Base-by-base conservation (phyloP, 2,888 invertebrate genomes). In the Rapana venosa region DNA sequence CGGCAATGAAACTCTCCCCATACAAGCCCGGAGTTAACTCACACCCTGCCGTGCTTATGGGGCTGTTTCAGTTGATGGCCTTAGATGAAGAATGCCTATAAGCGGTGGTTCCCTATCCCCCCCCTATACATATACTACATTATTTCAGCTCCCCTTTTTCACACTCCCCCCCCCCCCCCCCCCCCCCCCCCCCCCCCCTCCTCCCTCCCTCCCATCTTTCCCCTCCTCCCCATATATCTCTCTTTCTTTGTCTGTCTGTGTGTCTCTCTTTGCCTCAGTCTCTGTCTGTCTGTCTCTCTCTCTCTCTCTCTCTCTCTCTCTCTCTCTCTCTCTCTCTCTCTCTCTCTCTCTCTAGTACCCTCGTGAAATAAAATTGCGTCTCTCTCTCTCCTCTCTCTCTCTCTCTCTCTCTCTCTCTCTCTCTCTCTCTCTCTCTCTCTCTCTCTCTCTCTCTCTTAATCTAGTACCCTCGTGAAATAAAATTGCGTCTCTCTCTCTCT, bases 11-110 rank as follows among this genome's bases (percentile, higher is more conserved):
- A 77, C n/a, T 32, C 32, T 32, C 32, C 77, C 8, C n/a, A n/a
- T n/a, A n/a, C n/a, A 32, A 32, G 30, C 13, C 13, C 32, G 32
- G 32, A 32, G 20, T 77, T 32, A 32, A 32, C 77, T 17, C 15
- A 77, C 77, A 77, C 77, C 77, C 77, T 77, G 77, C 77, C 17
- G 77, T 77, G 77, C 32, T 77, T 77, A 77, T 77, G 32, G 77
- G 77, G 32, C 77, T 22, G 77, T 77, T 77, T 77, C 32, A 4
- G 32, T 13, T 11, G 77, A 30, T 32, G 32, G 77, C 15, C 13
- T 30, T 15, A 32, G 32, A 20, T 77, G 77, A 77, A 77, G 77
- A 77, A 77, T 77, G 77, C 77, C 77, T 32, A 77, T 77, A 77
- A 77, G 77, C 77, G 32, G 11, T 77, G 32, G 4, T 26, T n/a